Evolutionary conservation across 2,113 vertebrate genomes (phyloP).

Genomic region (Trogon melanurus): DNA sequence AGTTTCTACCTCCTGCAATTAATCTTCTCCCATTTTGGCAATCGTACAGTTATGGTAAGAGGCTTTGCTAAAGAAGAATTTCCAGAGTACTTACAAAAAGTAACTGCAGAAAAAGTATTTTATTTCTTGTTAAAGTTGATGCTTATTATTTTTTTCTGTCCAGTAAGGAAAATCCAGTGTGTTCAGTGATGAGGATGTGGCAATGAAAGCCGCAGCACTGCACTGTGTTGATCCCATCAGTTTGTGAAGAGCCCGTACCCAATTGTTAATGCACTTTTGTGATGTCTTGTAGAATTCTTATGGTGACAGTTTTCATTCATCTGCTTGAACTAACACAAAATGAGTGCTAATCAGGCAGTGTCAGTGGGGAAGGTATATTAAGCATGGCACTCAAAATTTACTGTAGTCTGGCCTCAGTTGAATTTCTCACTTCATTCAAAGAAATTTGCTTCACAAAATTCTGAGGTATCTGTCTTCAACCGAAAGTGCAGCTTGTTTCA

Average conservation of each 20-base stretch:
- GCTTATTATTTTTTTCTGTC: not conserved
- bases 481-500: conserved; percentile 36
- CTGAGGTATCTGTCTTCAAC: not conserved
- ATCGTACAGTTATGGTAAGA: not conserved
- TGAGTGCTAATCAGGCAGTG: not conserved
- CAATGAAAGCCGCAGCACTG: fast-evolving
- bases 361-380: not conserved
- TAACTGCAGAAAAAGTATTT: not conserved
- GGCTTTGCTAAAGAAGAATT: not conserved
- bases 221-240: not conserved
- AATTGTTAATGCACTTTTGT: not conserved
- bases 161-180: not conserved
- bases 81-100: not conserved
- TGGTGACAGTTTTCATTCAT: not conserved
- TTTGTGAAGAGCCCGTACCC: not conserved
- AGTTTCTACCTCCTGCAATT: not conserved
- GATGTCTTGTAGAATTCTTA: not conserved
- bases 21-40: not conserved
- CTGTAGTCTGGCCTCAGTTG: not conserved
- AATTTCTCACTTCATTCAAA: not conserved
- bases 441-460: conserved; percentile 6
- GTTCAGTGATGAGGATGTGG: not conserved
- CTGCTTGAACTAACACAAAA: not conserved
- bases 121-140: not conserved
- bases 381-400: not conserved